A percentile compares a stretch with the other conserved stretches of the same genome.
Conservation (phyloP, 2,888 invertebrate species). For the Camptogramma bilineatum region DNA sequence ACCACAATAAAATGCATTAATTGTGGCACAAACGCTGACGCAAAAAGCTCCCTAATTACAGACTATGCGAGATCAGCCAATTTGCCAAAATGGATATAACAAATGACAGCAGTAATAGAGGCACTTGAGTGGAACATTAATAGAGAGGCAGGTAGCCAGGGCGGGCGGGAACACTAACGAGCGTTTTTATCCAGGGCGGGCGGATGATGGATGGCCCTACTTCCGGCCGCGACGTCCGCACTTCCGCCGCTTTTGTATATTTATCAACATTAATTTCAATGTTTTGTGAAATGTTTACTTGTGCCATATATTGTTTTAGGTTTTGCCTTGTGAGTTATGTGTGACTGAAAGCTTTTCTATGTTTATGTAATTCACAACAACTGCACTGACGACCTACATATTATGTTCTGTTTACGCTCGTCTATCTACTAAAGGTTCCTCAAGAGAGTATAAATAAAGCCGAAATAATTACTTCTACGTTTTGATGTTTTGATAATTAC, state of each 20-base stretch:
- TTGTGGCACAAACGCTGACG: conserved; percentile 45
- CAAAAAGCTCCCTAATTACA: conserved; percentile 61
- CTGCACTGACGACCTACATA: conserved; percentile 1
- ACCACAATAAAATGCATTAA: conserved; percentile 43
- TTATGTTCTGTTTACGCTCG: not conserved
- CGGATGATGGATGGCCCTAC: conserved; percentile 82
- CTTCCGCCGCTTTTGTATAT: conserved; percentile 76
- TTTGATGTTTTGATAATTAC: not conserved
- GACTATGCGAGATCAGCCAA: conserved; percentile 75
- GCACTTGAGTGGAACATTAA: conserved; percentile 84
- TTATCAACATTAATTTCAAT: conserved; percentile 83
- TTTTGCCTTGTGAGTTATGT: conserved; percentile 39
- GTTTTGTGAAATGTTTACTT: conserved; percentile 67
- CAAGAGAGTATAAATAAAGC: not conserved
- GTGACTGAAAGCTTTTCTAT: not conserved
- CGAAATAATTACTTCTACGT: not conserved
- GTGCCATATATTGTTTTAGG: conserved; percentile 46
- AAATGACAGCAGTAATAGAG: conserved; percentile 84
- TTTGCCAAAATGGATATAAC: conserved; percentile 84
- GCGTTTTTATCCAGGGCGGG: conserved; percentile 84
- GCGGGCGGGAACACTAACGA: conserved; percentile 74
- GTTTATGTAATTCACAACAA: conserved; percentile 1
- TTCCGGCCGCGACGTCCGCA: conserved; percentile 80
- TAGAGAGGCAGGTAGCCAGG: conserved; percentile 78
- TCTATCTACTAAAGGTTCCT: not conserved